Conservation (phyloP, 2,888 invertebrate genomes). For the Ornithoptera priamus region DNA sequence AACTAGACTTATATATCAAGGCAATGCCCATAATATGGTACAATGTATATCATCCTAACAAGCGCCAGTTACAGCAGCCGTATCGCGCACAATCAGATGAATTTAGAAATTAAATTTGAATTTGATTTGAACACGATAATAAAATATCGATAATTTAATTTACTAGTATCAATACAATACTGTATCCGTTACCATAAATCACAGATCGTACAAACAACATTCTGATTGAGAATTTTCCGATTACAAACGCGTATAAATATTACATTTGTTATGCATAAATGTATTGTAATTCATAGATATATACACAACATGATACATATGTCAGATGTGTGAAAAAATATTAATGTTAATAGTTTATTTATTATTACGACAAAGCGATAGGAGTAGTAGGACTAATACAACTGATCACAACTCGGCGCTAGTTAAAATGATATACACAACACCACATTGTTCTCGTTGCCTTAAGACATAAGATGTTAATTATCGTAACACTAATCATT, state of each 20-base stretch:
- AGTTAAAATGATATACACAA: background rate
- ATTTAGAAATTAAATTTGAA: no score
- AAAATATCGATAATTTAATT: background rate
- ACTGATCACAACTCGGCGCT: background rate
- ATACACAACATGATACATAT: background rate
- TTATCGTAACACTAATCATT: no score
- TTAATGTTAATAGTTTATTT: background rate
- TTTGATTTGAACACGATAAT: background rate
- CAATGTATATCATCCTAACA: no score
- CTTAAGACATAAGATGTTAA: no score
- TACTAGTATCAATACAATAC: background rate
- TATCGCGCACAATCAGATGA: no score
- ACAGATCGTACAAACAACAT: background rate
- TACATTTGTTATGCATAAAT: background rate
- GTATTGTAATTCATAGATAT: background rate
- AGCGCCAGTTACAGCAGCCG: no score
- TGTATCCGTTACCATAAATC: background rate
- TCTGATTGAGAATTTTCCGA: conserved; percentile 6
- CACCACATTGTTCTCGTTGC: no score
- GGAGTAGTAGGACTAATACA: background rate
- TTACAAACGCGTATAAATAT: background rate
- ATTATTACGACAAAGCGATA: background rate
- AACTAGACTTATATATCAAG: no score
- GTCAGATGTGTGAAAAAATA: background rate
- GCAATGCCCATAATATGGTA: no score